Base-by-base conservation (phyloP, 2,113 vertebrate species). In the Syrmaticus mikado region DNA sequence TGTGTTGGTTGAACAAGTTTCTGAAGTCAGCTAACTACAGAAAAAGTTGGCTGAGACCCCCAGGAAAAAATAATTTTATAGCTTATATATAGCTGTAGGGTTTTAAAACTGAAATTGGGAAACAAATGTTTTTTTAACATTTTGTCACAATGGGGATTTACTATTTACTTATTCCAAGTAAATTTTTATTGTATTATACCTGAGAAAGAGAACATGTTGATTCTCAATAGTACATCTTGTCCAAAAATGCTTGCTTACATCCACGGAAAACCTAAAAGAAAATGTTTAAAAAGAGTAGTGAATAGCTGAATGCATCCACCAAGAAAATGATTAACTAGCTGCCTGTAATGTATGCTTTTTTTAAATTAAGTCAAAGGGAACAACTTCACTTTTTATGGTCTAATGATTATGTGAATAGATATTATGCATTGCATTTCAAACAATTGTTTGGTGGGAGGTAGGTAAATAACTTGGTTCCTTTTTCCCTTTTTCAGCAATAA, bases 401-500 rank as follows among this genome's bases (percentile, higher is more conserved):
- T 53, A 40, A 62, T 77, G 20, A 10, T 76, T 52, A 6, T 66
- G 36, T 32, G 74, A 55, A 34, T 60, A 19, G 8, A 36, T 10
- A 8, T 28, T 75, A 19, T 19, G 24, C 70, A 2, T 73, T 85
- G 41, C 15, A 19, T 67, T 90, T 90, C 50, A 71, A 38, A 6
- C 45, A 13, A 9, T 30, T 74, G 15, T 70, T 93, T 85, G 34
- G 22, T 70, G 16, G 34, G 28, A 53, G 3, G 4, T 66, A 74
- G 68, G 18, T 60, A 83, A 38, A 53, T 48, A 10, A 13, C 80
- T 94, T 94, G 85, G 58, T 97, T 86, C 6, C 43, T 68, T 77
- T 36, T 21, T 48, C 24, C 25, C 4, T 58, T 43, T n/a, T 50
- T 70, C 71, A 97, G 97, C 96, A 97, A 82, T 92, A 94, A 95